Percentiles rank a stretch among this genome's conserved stretches.
Conservation (phyloP, 2,797 vertebrate genomes). For the Melanotaenia pygmaea region DNA sequence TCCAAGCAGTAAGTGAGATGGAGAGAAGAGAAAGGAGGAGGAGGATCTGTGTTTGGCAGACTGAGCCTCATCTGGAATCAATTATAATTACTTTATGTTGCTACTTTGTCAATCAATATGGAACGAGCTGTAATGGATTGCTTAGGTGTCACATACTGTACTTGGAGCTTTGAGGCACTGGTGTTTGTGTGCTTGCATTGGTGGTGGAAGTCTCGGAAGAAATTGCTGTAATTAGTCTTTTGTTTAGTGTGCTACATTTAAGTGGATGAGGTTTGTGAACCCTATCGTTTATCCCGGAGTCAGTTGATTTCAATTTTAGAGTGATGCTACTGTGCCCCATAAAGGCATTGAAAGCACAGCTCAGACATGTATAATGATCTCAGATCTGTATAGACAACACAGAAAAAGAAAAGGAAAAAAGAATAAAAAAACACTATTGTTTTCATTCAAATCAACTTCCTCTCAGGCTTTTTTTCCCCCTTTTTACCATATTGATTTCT, state of each 20-base stretch:
- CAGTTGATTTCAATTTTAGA: conserved; percentile 52
- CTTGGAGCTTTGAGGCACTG: conserved; percentile 60
- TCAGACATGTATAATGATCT: conserved; percentile 35
- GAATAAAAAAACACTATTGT: conserved; percentile 66
- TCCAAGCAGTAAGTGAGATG: conserved; percentile 78
- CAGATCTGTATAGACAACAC: conserved; percentile 51
- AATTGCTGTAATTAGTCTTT: conserved; percentile 52
- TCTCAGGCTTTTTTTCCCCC: conserved; percentile 34
- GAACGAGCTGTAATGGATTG: conserved; percentile 74
- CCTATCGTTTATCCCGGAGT: conserved; percentile 58
- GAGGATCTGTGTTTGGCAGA: conserved; percentile 73
- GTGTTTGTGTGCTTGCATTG: conserved; percentile 67
- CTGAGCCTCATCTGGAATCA: conserved; percentile 81
- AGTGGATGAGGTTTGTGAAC: conserved; percentile 63
- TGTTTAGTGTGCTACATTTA: conserved; percentile 43
- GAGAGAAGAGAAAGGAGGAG: conserved; percentile 65
- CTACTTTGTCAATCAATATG: conserved; percentile 84
- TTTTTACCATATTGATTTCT: conserved; percentile 77
- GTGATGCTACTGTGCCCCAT: conserved; percentile 28
- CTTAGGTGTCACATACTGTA: conserved; percentile 71
- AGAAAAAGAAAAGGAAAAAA: not conserved
- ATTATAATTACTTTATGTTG: conserved; percentile 87
- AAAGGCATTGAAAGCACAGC: conserved; percentile 14
- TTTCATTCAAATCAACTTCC: conserved; percentile 82
- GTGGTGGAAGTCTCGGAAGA: conserved; percentile 36